Conservation (phyloP, 2,888 invertebrate species). For the Drosophila atripex region DNA sequence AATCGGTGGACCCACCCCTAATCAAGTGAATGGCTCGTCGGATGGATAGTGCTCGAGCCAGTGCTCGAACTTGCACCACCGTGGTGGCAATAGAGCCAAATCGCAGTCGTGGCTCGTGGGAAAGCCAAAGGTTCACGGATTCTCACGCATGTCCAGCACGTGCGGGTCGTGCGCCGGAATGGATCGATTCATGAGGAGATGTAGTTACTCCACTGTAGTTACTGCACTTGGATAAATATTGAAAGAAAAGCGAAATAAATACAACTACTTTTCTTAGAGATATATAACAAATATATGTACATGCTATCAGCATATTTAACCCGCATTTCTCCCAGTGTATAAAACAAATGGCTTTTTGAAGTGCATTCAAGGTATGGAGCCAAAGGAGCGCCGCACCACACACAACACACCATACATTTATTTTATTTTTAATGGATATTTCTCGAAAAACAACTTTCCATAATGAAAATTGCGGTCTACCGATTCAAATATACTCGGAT, state of each 20-base stretch:
- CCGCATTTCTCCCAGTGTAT: neutral
- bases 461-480: slow-evolving; percentile 62
- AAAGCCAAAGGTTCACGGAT: slow-evolving; percentile 82
- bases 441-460: slow-evolving; percentile 65
- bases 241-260: neutral
- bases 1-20: slow-evolving; percentile 34
- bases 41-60: slow-evolving; percentile 18
- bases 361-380: slow-evolving; percentile 52
- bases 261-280: neutral
- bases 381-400: slow-evolving; percentile 38
- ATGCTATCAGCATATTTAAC: neutral
- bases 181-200: slow-evolving; percentile 10
- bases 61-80: slow-evolving; percentile 41
- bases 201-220: slow-evolving; percentile 59
- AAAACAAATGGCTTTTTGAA: slow-evolving; percentile 22
- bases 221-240: slow-evolving; percentile 36
- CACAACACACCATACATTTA: slow-evolving; percentile 9
- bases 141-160: slow-evolving; percentile 84
- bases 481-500: slow-evolving; percentile 23
- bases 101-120: slow-evolving; percentile 63
- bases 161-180: slow-evolving; percentile 78
- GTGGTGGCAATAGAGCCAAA: slow-evolving; percentile 2
- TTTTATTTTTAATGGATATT: slow-evolving; percentile 65
- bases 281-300: no score
- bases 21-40: slow-evolving; percentile 24